A percentile compares a stretch with the other conserved stretches of the same genome.
These are phyloP conservation scores for Vulpes lagopus DNA, from an alignment of 2,113 vertebrate species.

Conservation along the genomic window DNA sequence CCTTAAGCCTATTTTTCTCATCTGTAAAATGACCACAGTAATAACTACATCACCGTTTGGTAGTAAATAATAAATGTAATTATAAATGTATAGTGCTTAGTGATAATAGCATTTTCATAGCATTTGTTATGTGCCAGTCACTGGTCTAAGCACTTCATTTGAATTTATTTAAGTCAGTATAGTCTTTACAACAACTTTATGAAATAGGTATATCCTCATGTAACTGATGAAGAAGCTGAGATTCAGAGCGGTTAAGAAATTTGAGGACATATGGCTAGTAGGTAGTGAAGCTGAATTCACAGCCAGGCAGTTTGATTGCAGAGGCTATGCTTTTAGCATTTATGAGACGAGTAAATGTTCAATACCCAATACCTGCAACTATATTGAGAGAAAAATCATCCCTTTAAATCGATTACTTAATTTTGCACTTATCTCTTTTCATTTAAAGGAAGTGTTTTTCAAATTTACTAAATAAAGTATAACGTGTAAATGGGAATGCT, in stretches of 20 bases:
- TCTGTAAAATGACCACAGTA: constrained; percentile 60
- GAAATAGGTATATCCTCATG: neutral
- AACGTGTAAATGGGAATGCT: neutral
- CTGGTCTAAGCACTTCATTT: constrained; percentile 30
- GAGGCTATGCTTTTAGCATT: neutral
- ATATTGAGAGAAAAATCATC: neutral
- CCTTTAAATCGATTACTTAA: neutral
- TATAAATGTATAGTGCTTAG: neutral
- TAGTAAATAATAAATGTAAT: constrained; percentile 67
- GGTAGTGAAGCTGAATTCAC: neutral
- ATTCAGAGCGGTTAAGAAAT: neutral
- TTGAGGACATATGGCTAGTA: neutral
- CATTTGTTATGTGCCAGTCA: neutral
- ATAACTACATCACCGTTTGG: constrained; percentile 55
- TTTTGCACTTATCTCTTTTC: neutral
- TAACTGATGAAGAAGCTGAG: constrained; percentile 23
- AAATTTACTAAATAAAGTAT: neutral
- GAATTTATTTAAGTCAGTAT: constrained; percentile 22
- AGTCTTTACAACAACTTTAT: constrained; percentile 23
- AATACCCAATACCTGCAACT: neutral
- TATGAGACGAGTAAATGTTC: neutral
- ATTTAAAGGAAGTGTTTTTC: neutral
- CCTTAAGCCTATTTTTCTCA: constrained; percentile 65
- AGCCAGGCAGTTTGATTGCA: neutral
- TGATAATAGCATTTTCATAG: constrained; percentile 60